Conservation (phyloP, 2,113 vertebrate genomes). For the Helogale parvula region DNA sequence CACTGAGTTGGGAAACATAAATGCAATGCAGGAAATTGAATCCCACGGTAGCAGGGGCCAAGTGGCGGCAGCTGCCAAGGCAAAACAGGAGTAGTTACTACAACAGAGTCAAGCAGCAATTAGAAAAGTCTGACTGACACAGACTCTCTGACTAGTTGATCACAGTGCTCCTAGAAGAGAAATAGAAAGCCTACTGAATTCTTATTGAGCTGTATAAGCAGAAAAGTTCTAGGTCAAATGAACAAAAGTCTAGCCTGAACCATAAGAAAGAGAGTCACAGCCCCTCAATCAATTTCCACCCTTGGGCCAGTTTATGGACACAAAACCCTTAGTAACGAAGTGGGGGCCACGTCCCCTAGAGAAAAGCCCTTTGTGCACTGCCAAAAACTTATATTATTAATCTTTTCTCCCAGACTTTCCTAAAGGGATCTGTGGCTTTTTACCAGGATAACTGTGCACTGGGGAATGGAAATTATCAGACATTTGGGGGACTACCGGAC, state of each 20-base stretch:
- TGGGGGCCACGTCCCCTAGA: background rate
- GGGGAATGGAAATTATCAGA: background rate
- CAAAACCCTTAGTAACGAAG: background rate
- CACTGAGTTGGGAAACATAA: background rate
- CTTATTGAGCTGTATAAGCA: background rate
- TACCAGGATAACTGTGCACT: background rate
- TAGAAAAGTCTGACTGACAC: background rate
- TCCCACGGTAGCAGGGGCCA: background rate
- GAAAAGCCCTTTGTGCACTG: background rate
- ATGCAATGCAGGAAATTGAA: background rate
- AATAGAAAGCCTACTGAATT: background rate
- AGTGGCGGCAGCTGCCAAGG: background rate
- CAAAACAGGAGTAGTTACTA: background rate
- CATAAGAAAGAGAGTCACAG: background rate
- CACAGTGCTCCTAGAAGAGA: background rate
- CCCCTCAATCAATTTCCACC: background rate
- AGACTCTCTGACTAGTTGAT: background rate
- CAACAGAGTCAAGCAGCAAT: background rate
- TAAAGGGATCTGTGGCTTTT: background rate
- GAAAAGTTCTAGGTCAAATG: background rate
- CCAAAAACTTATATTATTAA: background rate
- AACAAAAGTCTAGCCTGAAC: background rate
- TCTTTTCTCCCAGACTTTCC: background rate
- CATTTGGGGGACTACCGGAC: background rate
- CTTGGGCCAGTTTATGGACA: background rate